Evolutionary conservation across 2,797 vertebrate species (phyloP), one percentile per base, ranked within the genome.

Genomic region (Miichthys miiuy): DNA sequence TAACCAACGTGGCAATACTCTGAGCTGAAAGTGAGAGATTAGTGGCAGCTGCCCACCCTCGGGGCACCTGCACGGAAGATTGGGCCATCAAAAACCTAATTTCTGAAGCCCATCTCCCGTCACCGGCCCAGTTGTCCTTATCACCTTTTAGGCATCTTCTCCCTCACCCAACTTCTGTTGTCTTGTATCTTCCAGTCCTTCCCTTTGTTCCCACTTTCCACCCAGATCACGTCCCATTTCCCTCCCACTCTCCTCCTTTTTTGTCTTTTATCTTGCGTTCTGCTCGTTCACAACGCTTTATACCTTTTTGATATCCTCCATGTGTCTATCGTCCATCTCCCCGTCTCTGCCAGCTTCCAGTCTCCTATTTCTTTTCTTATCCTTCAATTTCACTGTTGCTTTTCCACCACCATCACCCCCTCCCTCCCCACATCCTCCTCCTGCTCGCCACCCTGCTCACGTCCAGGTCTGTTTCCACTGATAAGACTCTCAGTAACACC

Each of bases 381-480:
- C 80, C 88, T 85, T 85, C 78, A 85, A 56, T 87, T 92, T 78
- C 69, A 83, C 72, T 84, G 69, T 79, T 84, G 67, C 82, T 74
- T 86, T 86, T 65, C 62, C 54, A 23, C 44, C 42, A 2, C n/a
- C 60, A 17, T 3, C 58, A 7, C n/a, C 41, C 51, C 20, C 7
- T n/a, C 6, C 38, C 63, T 27, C 46, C 77, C 48, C 79, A 74
- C 69, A 77, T 78, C 71, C 79, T 76, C 71, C 68, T 81, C 70
- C 89, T 91, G 83, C 81, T 93, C 81, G 1, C 82, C 80, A 92
- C 69, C 85, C 92, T 77, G 82, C 85, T 92, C 92, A 93, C 91
- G 88, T 93, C 86, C 87, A 82, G 78, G 88, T 90, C 93, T 93
- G 93, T 91, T 93, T 93, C 89, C 81, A 88, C 88, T 89, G 93